Evolutionary conservation across 2,113 vertebrate genomes (phyloP), one percentile per base, ranked within the genome.

Genomic region (Etia nguti): DNA sequence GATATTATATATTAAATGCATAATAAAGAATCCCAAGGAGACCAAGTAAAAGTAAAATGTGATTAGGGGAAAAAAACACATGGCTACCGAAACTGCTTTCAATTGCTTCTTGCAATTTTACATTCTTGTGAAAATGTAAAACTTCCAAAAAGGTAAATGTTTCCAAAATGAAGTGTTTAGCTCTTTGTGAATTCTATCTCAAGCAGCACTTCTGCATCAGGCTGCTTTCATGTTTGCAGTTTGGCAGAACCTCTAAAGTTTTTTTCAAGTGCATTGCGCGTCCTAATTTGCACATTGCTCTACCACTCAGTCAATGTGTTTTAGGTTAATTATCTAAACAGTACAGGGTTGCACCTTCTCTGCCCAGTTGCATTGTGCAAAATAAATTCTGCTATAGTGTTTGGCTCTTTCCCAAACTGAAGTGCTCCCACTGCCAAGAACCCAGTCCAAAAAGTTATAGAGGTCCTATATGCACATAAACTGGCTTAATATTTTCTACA

Each of bases 301-400:
- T 22, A 10, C 10, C 34, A 84, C 85, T 87, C 10, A 2, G 75
- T 91, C 57, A 26, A 84, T 80, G 70, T 84, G 88, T 65, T 50
- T 20, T 13, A 79, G 86, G 89, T 91, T 92, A 90, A 92, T 92
- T 90, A 85, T 90, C 84, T 86, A 56, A 73, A 91, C 86, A 43
- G 84, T 55, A 73, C 36, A 38, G 87, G 82, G 83, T 83, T 36
- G 60, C 20, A 13, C 75, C 88, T 60, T 77, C 80, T 82, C 88
- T 79, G 18, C 73, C 43, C 80, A 20, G 41, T 88, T 84, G 73
- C 65, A 77, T 57, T 79, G 81, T 62, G 82, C 80, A 84, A 31
- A 90, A 88, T 89, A 87, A 81, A 85, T 91, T 85, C 65, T 54
- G 65, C 86, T 62, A 2, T 70, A 59, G 52, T 5, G 8, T 75